Percentiles rank a stretch among this genome's conserved stretches.
Conservation (phyloP, 2,113 vertebrate species). For the Clarias gariepinus region DNA sequence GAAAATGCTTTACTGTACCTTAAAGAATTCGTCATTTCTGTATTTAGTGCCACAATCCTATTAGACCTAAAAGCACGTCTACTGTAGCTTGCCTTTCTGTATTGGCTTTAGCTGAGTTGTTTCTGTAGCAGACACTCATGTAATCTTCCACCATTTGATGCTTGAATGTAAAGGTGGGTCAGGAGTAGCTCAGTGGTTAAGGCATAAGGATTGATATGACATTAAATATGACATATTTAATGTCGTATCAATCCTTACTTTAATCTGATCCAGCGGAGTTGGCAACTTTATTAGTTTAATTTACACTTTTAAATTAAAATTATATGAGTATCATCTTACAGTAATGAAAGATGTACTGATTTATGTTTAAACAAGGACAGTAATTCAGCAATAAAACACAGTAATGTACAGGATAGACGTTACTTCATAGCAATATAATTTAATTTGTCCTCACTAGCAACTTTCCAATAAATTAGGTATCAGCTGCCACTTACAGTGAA, state of each 20-base stretch:
- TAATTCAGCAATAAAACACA: not conserved
- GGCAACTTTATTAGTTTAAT: too few relatives aligned
- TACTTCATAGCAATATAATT: too few relatives aligned
- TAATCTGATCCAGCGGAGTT: too few relatives aligned
- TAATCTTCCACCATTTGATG: not conserved
- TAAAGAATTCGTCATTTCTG: not conserved
- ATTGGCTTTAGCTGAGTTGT: not conserved
- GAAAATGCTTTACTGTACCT: not conserved
- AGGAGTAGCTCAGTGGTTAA: too few relatives aligned
- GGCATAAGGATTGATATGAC: too few relatives aligned
- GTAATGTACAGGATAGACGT: not conserved
- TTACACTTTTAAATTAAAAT: too few relatives aligned
- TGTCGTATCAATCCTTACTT: too few relatives aligned
- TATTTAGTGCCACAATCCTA: not conserved
- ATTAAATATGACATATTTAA: too few relatives aligned
- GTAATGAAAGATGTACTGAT: not conserved
- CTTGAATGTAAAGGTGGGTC: not conserved
- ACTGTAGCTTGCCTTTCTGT: not conserved
- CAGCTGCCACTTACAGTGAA: not conserved
- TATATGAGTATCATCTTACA: too few relatives aligned
- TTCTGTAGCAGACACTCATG: not conserved
- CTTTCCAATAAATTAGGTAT: not conserved
- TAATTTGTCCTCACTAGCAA: not conserved
- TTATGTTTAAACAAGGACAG: not conserved
- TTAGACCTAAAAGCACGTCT: not conserved